A percentile compares a stretch with the other conserved stretches of the same genome.
Conservation (phyloP, 2,888 invertebrate genomes). For the Auanema freiburgensis region DNA sequence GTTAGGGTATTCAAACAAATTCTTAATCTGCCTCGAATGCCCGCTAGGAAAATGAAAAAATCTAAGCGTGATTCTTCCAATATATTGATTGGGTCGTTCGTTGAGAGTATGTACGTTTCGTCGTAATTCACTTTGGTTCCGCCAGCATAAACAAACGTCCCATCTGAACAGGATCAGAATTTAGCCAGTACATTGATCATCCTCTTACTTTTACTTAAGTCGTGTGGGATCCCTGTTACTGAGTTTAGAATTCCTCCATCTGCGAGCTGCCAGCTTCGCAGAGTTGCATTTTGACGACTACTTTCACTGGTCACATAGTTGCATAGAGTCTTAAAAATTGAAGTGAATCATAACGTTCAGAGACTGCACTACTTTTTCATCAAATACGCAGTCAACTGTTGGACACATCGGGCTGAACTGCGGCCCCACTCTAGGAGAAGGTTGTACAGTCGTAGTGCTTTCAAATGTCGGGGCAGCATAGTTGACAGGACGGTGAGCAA, state of each 20-base stretch:
- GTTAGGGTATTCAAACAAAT: conserved; percentile 50
- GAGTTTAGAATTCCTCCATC: conserved; percentile 43
- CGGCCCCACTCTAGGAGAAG: conserved; percentile 37
- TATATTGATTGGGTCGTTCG: conserved; percentile 23
- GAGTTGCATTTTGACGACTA: conserved; percentile 11
- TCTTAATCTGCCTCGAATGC: conserved; percentile 50
- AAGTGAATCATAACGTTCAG: neutral
- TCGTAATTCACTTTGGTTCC: conserved; percentile 27
- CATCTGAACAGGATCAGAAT: conserved; percentile 26
- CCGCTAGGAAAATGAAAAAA: conserved; percentile 52
- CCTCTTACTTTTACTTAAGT: conserved; percentile 29
- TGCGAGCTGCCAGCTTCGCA: conserved; percentile 42
- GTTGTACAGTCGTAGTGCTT: conserved; percentile 9
- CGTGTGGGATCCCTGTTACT: conserved; percentile 50
- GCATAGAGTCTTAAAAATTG: conserved; percentile 38
- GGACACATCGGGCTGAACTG: conserved; percentile 42
- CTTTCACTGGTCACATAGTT: conserved; percentile 42
- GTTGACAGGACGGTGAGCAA: conserved; percentile 4
- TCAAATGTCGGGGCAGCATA: conserved; percentile 17
- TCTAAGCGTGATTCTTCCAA: conserved; percentile 32
- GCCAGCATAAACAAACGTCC: conserved; percentile 43
- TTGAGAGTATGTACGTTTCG: conserved; percentile 41
- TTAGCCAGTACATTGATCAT: neutral
- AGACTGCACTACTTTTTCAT: conserved; percentile 21
- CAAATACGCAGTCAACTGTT: conserved; percentile 42